Percentiles rank a stretch among this genome's conserved stretches.
These are phyloP conservation scores for Cottus gobio DNA, from an alignment of 2,113 vertebrate genomes.

Conservation along the genomic window DNA sequence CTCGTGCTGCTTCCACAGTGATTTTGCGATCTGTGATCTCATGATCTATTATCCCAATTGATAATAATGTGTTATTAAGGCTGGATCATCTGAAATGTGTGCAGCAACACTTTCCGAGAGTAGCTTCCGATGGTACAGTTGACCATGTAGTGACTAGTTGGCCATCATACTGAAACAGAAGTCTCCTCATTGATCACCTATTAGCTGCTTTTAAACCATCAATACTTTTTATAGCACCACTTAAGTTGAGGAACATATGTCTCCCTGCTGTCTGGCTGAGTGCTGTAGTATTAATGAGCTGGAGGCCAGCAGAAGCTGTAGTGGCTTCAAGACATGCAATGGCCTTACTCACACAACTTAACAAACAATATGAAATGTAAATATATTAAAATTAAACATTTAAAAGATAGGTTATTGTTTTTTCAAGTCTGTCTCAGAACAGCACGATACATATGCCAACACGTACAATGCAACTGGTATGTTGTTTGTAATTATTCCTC, in stretches of 20 bases:
- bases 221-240: conserved; percentile 82
- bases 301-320: conserved; percentile 11
- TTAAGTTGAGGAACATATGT: conserved; percentile 78
- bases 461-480: background rate
- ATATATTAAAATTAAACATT: background rate
- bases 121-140: conserved; percentile 28
- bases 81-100: conserved; percentile 21
- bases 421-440: background rate
- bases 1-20: conserved; percentile 14
- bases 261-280: conserved; percentile 66
- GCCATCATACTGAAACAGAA: conserved; percentile 56
- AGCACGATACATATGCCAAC: background rate
- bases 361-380: conserved; percentile 16
- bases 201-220: conserved; percentile 81
- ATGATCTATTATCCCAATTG: conserved; percentile 16
- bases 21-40: conserved; percentile 3
- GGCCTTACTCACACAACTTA: conserved; percentile 19
- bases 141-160: conserved; percentile 17
- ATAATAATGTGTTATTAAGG: background rate
- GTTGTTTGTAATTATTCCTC: background rate
- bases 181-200: conserved; percentile 77
- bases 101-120: conserved; percentile 9
- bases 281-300: conserved; percentile 39
- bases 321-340: conserved; percentile 34
- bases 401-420: background rate